phyloP scores from a whole-genome alignment of 2,797 vertebrate genomes.

The Meriones psammophilus region DNA sequence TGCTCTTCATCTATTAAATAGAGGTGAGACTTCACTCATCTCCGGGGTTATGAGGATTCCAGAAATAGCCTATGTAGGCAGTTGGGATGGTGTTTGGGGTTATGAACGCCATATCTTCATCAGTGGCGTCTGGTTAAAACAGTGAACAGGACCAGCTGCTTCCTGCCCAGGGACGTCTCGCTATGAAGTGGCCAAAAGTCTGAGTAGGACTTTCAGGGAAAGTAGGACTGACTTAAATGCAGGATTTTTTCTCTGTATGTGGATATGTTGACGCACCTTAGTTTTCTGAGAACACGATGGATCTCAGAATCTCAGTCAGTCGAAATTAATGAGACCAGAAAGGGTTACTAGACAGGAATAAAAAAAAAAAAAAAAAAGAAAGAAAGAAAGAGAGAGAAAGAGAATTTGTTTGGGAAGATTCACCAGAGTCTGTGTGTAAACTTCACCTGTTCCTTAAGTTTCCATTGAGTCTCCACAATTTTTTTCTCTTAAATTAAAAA shows the following conservation, averaged over 20 bases:
- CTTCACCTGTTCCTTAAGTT: not conserved
- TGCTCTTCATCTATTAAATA: not conserved
- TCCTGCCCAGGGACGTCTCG: not conserved
- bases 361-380: no score
- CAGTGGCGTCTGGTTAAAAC: not conserved
- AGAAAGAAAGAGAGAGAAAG: not conserved
- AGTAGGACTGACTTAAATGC: not conserved
- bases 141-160: not conserved
- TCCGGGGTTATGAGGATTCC: not conserved
- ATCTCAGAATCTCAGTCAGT: not conserved
- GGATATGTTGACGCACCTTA: not conserved
- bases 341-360: not conserved
- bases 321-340: not conserved
- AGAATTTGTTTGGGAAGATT: not conserved
- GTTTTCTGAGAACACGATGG: not conserved
- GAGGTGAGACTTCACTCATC: not conserved
- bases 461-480: not conserved
- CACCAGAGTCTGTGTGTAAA: not conserved
- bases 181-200: not conserved
- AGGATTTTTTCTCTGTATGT: not conserved
- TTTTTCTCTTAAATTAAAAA: not conserved
- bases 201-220: not conserved
- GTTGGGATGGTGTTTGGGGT: not conserved
- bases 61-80: not conserved
- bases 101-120: not conserved